These are phyloP conservation scores for Microplitis manilae DNA, from an alignment of 2,888 invertebrate species.

Conservation along the genomic window DNA sequence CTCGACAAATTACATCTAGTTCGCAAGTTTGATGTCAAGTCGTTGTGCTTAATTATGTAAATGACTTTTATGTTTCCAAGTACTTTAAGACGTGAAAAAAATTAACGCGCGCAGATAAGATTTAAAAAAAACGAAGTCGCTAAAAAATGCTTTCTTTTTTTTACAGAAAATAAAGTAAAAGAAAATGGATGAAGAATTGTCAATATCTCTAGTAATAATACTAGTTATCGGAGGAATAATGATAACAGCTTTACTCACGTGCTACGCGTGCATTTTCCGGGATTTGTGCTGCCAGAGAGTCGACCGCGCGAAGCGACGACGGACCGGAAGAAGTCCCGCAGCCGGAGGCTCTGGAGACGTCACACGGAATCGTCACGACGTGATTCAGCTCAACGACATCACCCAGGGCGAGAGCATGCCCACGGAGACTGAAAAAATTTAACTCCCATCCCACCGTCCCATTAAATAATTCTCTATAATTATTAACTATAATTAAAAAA, in stretches of 20 bases:
- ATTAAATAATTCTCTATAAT: not conserved
- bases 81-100: not conserved
- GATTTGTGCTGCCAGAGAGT: conserved; percentile 75
- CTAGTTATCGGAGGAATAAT: conserved; percentile 75
- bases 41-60: not conserved
- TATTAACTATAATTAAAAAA: not conserved
- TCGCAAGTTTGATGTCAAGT: not conserved
- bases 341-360: conserved; percentile 63
- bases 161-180: conserved; percentile 14
- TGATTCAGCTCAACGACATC: conserved; percentile 77
- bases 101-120: not conserved
- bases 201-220: conserved; percentile 76
- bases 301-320: conserved; percentile 72
- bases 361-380: conserved; percentile 69
- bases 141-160: not conserved
- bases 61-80: not conserved
- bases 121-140: not conserved
- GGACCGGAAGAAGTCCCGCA: conserved; percentile 66
- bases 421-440: conserved; percentile 72
- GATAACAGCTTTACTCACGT: conserved; percentile 78
- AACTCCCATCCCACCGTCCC: not conserved
- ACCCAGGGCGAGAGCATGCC: conserved; percentile 77
- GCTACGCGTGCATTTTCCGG: conserved; percentile 79
- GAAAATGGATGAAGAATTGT: conserved; percentile 75
- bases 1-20: not conserved